Evolutionary conservation across 2,113 vertebrate genomes (phyloP).

Genomic region (Ictalurus furcatus): DNA sequence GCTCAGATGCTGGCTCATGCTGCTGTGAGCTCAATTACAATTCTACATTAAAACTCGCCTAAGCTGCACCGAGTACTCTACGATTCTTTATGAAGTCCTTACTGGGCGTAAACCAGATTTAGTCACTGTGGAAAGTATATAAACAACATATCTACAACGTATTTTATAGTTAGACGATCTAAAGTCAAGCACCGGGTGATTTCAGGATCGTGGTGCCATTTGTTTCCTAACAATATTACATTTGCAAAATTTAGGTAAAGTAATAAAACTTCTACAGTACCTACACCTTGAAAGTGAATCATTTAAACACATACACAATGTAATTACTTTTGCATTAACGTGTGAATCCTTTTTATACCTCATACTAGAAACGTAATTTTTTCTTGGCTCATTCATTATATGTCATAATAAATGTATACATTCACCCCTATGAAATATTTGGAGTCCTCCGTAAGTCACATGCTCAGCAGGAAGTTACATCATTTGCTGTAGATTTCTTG

Average conservation of each 20-base stretch:
- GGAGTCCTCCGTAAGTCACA: too few species aligned
- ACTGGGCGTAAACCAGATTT: not conserved
- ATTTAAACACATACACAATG: too few species aligned
- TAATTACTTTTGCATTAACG: not conserved
- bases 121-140: not conserved
- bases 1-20: constrained; percentile 69
- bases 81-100: constrained; percentile 47
- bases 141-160: not conserved
- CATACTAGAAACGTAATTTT: not conserved
- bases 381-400: not conserved
- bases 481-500: too few species aligned
- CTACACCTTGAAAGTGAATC: too few species aligned
- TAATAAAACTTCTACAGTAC: too few species aligned
- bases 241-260: too few species aligned
- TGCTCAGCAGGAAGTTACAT: too few species aligned
- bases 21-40: constrained; percentile 74
- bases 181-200: too few species aligned
- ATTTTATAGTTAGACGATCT: too few species aligned
- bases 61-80: constrained; percentile 61
- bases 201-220: too few species aligned
- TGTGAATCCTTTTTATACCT: not conserved
- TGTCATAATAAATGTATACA: not conserved
- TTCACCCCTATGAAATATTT: too few species aligned
- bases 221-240: too few species aligned
- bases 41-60: constrained; percentile 62